phyloP scores from a whole-genome alignment of 2,113 vertebrate species.

The Dicaeum eximium region DNA sequence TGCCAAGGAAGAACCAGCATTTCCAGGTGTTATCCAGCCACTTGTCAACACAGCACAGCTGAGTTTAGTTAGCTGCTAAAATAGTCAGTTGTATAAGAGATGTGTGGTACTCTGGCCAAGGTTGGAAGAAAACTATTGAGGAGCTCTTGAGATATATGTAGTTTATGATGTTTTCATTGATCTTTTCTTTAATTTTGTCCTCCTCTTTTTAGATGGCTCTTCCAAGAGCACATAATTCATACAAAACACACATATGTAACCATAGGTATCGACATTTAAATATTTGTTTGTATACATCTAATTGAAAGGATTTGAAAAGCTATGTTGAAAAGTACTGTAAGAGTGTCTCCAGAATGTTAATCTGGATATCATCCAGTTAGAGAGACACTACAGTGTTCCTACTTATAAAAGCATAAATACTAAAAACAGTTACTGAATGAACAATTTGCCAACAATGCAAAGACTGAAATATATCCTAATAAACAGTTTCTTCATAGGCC shows the following conservation, averaged over 20 bases:
- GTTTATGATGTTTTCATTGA: background rate
- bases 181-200: background rate
- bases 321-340: background rate
- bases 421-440: background rate
- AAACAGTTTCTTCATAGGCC: background rate
- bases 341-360: background rate
- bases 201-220: background rate
- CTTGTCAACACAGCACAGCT: background rate
- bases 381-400: background rate
- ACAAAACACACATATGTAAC: background rate
- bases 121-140: background rate
- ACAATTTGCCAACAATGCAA: background rate
- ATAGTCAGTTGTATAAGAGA: accelerated
- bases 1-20: background rate
- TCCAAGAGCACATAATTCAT: background rate
- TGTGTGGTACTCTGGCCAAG: background rate
- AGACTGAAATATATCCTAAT: background rate
- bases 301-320: background rate
- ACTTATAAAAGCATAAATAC: background rate
- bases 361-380: background rate
- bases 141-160: background rate
- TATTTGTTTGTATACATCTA: background rate
- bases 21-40: background rate
- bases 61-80: background rate
- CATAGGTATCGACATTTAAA: background rate